Evolutionary conservation across 2,888 invertebrate species (phyloP).

Genomic region (Dolichopus griseipennis): DNA sequence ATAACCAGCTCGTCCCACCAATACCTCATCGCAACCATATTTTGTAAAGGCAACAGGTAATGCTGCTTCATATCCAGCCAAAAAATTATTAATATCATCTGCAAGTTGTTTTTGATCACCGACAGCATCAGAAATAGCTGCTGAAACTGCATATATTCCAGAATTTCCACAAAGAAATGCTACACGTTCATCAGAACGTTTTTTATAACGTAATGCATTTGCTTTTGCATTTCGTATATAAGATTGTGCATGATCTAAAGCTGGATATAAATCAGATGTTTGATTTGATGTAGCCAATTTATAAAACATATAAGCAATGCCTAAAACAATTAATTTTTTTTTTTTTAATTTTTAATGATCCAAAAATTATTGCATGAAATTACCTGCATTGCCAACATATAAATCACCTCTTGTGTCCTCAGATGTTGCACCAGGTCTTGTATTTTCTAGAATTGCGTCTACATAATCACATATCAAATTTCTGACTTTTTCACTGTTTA

Average conservation of each 20-base stretch:
- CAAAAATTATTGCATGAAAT: slow-evolving; percentile 4
- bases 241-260: slow-evolving; percentile 51
- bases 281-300: slow-evolving; percentile 52
- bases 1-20: slow-evolving; percentile 79
- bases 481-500: slow-evolving; percentile 37
- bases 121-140: slow-evolving; percentile 49
- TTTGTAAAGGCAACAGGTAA: slow-evolving; percentile 50
- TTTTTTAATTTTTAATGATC: neutral
- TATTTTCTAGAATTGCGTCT: slow-evolving; percentile 38
- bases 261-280: slow-evolving; percentile 42
- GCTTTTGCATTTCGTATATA: slow-evolving; percentile 56
- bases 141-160: slow-evolving; percentile 65
- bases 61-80: slow-evolving; percentile 41
- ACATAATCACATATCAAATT: slow-evolving; percentile 40
- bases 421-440: slow-evolving; percentile 32
- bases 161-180: slow-evolving; percentile 72
- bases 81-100: slow-evolving; percentile 37
- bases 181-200: slow-evolving; percentile 50
- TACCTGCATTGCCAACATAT: slow-evolving; percentile 41
- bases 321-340: slow-evolving; percentile 31
- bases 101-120: slow-evolving; percentile 43
- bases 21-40: slow-evolving; percentile 71
- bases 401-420: slow-evolving; percentile 40
- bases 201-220: slow-evolving; percentile 44
- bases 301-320: slow-evolving; percentile 69